Evolutionary conservation across 2,888 invertebrate species (phyloP).

Genomic region (Amiota minor): DNA sequence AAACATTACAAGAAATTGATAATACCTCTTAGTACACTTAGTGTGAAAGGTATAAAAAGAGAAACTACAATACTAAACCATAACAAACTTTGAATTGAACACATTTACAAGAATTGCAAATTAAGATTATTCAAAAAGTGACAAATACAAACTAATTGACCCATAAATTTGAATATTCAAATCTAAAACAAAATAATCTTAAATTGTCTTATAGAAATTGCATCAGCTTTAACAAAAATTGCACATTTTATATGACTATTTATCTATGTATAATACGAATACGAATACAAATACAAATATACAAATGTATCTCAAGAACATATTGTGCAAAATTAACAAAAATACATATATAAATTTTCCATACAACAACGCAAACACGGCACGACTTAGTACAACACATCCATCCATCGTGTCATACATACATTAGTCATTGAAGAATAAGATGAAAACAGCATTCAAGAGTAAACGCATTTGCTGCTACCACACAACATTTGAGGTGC

Average conservation of each 20-base stretch:
- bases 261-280: background rate
- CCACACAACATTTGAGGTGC: slow-evolving; percentile 25
- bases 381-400: background rate
- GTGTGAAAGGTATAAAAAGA: background rate
- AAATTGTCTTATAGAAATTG: slow-evolving; percentile 36
- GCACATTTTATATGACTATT: background rate
- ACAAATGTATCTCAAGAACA: slow-evolving; percentile 24
- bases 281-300: background rate
- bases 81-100: background rate
- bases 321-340: slow-evolving; percentile 40
- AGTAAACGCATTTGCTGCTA: no score
- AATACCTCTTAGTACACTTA: background rate
- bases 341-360: background rate
- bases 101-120: slow-evolving; percentile 4
- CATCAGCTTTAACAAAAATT: slow-evolving; percentile 26
- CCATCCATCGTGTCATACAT: no score
- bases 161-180: slow-evolving; percentile 48
- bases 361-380: background rate
- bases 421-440: background rate
- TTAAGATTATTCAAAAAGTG: slow-evolving; percentile 42
- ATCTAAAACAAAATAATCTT: background rate
- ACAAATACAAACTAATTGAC: slow-evolving; percentile 44
- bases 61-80: background rate
- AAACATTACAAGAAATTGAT: background rate
- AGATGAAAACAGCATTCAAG: slow-evolving; percentile 50